Evolutionary conservation across 2,888 invertebrate genomes (phyloP), one percentile per base, ranked within the genome.

Genomic region (Onthophagus sagittarius): DNA sequence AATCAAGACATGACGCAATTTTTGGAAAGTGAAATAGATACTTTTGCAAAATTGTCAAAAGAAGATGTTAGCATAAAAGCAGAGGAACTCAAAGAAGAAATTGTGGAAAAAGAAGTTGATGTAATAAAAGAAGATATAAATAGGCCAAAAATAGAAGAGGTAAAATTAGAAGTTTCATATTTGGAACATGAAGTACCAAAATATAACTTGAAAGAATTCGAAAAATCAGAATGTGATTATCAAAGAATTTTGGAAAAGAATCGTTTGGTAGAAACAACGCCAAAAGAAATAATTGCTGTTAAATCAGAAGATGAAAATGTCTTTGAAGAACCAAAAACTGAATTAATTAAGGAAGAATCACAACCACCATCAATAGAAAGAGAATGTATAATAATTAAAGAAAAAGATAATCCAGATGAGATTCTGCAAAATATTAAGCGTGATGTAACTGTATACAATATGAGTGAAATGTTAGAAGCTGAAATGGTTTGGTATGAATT

Each of bases 401-500:
- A 70, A 70, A 5, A 2, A 70, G 70, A 70, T 33, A 31, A 65
- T 39, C 14, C 33, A 67, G 13, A 75, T 7, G 72, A 73, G 23
- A 15, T 72, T 33, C 39, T 39, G 62, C 71, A 39, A 32, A 74
- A 74, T n/a, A 70, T 72, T 15, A 74, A 74, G 74, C 63, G 33
- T 15, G 70, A 62, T 13, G 67, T 67, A 15, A n/a, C 15, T 2
- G n/a, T 71, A 23, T 79, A 80, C 63, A 78, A 79, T 65, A 74
- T 78, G 32, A 64, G 77, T 71, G 72, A 77, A 73, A 74, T 79
- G 74, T 5, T 76, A 9, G 71, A 72, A 71, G 76, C 77, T 5
- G 80, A 79, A 77, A 72, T 32, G n/a, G 76, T 76, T 64, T 79
- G 76, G 69, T 75, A 78, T 15, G 73, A 74, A 23, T 63, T 31